Conservation (phyloP, 2,797 vertebrate species). For the Hoplostethus mediterraneus region DNA sequence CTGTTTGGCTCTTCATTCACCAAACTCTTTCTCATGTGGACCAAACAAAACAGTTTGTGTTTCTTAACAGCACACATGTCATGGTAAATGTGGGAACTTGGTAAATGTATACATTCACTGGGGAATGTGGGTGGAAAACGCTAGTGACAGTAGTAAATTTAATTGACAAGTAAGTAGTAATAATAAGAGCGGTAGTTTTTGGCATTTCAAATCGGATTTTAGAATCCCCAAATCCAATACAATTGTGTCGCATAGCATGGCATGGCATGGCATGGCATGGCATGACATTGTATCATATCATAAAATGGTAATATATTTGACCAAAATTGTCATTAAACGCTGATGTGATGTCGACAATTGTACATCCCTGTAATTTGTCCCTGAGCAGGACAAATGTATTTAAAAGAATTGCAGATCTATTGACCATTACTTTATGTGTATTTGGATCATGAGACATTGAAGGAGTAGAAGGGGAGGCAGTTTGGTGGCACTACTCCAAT, state of each 20-base stretch:
- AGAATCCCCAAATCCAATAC: too few species aligned
- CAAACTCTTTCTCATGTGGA: neutral
- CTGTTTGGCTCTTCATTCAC: neutral
- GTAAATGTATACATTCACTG: too few species aligned
- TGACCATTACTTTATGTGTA: slow-evolving; percentile 59
- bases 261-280: too few species aligned
- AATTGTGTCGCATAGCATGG: too few species aligned
- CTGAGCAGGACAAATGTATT: slow-evolving; percentile 37
- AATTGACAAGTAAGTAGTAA: too few species aligned
- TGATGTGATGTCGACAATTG: slow-evolving; percentile 29
- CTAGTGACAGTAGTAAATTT: too few species aligned
- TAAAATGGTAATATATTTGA: too few species aligned
- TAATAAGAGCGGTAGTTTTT: too few species aligned
- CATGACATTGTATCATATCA: too few species aligned
- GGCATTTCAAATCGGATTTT: too few species aligned
- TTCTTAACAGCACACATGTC: neutral
- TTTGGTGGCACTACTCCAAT: slow-evolving; percentile 70
- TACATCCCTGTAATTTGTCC: slow-evolving; percentile 38
- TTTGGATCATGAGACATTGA: slow-evolving; percentile 69
- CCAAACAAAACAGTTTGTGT: neutral
- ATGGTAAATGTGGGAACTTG: too few species aligned
- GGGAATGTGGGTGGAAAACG: too few species aligned
- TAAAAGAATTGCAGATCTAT: slow-evolving; percentile 67
- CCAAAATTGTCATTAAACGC: slow-evolving; percentile 6
- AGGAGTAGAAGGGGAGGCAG: slow-evolving; percentile 62